Percentiles rank a stretch among this genome's conserved stretches.
Evolutionary conservation across 2,113 vertebrate genomes (phyloP).

Genomic region (Albula goreensis): DNA sequence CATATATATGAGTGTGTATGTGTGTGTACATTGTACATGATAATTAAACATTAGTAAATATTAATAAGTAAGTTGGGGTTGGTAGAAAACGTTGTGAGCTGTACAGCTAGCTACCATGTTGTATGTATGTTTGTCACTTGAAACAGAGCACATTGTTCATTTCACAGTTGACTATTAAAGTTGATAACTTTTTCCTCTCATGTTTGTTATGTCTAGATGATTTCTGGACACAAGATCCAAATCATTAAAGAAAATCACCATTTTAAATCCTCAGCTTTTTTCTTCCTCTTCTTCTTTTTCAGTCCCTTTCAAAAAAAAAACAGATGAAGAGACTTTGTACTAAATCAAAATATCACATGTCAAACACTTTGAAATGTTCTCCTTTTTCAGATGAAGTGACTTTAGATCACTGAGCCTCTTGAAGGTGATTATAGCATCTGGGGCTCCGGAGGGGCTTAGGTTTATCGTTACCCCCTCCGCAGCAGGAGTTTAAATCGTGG

Average conservation of each 20-base stretch:
- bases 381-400: background rate
- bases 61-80: no score
- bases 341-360: background rate
- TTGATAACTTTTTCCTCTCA: background rate
- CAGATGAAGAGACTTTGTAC: background rate
- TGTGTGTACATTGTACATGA: no score
- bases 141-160: no score
- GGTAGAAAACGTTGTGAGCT: no score
- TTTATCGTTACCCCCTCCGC: background rate
- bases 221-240: background rate
- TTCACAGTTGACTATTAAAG: background rate
- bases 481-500: background rate
- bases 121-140: no score
- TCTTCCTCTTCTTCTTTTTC: background rate
- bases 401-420: slow-evolving; percentile 2
- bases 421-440: slow-evolving; percentile 8
- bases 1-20: no score
- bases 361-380: background rate
- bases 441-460: background rate
- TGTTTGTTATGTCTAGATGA: background rate
- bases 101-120: no score
- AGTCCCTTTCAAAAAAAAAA: background rate
- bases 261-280: background rate
- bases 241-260: background rate
- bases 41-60: no score